Evolutionary conservation across 1,140 invertebrate genomes (phyloP).

Genomic region (Bombus huntii): DNA sequence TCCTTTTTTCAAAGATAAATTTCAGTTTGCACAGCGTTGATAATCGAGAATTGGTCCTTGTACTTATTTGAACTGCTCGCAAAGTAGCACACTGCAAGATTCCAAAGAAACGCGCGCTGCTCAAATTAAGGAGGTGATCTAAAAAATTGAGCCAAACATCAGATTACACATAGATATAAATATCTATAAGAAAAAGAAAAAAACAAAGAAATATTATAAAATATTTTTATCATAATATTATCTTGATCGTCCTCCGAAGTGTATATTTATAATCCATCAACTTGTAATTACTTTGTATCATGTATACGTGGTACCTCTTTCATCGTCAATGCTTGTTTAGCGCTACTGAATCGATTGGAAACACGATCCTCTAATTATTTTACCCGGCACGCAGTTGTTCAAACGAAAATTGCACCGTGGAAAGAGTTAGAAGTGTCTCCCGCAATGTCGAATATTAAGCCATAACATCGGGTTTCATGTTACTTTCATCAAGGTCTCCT

Average conservation of each 20-base stretch:
- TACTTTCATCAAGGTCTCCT: constrained; percentile 26
- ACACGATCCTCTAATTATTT: constrained; percentile 27
- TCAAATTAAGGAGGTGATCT: neutral
- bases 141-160: neutral
- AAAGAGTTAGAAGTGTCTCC: neutral
- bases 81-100: neutral
- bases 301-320: neutral
- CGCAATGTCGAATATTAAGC: constrained; percentile 24
- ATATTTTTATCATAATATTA: neutral
- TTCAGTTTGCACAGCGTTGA: neutral
- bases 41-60: constrained; percentile 11
- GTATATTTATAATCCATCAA: neutral
- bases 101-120: neutral
- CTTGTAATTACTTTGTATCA: neutral
- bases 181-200: neutral
- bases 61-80: neutral
- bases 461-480: constrained; percentile 19
- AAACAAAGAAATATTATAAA: neutral
- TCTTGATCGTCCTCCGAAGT: neutral
- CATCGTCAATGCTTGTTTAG: neutral
- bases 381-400: neutral
- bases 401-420: neutral
- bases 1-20: constrained; percentile 1
- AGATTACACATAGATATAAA: neutral
- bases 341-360: constrained; percentile 12